Conservation (phyloP, 2,888 invertebrate genomes). For the Cephus spinipes region DNA sequence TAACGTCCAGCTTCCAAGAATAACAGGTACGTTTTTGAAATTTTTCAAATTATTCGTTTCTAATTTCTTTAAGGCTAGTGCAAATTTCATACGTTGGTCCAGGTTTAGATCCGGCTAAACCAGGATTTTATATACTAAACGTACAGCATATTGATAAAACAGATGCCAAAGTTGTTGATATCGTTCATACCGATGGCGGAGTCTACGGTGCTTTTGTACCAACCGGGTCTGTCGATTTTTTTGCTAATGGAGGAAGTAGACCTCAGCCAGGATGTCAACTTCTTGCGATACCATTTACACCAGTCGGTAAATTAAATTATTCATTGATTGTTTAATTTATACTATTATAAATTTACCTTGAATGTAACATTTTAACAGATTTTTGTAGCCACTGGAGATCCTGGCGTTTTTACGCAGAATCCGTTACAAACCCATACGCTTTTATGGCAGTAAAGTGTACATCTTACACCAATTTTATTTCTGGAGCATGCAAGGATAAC, state of each 20-base stretch:
- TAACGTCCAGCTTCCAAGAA: conserved; percentile 34
- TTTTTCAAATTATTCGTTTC: background rate
- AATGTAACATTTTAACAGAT: conserved; percentile 23
- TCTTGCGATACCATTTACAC: conserved; percentile 30
- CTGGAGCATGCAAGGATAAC: conserved; percentile 32
- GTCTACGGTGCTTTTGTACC: conserved; percentile 36
- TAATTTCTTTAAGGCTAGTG: too few species aligned
- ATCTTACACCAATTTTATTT: conserved; percentile 25
- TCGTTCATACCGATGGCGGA: conserved; percentile 53
- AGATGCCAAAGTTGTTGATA: conserved; percentile 44
- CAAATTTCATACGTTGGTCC: background rate
- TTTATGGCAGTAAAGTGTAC: conserved; percentile 36
- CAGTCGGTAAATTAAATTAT: conserved; percentile 26
- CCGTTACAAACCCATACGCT: conserved; percentile 28
- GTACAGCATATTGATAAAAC: conserved; percentile 38
- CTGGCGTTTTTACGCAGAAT: conserved; percentile 40
- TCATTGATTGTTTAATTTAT: background rate
- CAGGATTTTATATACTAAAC: conserved; percentile 44
- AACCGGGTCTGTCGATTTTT: conserved; percentile 52
- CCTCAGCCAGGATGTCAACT: conserved; percentile 50
- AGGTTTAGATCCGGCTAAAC: conserved; percentile 54
- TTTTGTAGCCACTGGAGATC: conserved; percentile 42
- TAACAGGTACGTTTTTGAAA: conserved; percentile 45
- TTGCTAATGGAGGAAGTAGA: conserved; percentile 46
- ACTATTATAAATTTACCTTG: background rate